A percentile compares a stretch with the other conserved stretches of the same genome.
These are phyloP conservation scores for Trilocha varians DNA, from an alignment of 2,888 invertebrate species.

Conservation along the genomic window DNA sequence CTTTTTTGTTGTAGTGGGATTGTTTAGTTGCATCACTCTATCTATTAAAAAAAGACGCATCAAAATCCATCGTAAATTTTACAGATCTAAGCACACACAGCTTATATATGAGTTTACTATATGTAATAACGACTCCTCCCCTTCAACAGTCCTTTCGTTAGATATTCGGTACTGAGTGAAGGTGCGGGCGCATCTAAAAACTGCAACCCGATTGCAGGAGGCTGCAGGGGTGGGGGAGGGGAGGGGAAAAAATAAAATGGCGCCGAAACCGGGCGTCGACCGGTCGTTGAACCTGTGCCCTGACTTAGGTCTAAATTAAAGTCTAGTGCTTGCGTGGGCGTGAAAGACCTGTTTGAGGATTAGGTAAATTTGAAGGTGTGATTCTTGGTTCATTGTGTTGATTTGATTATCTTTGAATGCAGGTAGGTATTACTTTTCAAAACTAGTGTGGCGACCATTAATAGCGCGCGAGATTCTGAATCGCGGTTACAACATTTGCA, in stretches of 20 bases:
- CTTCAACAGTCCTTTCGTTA: constrained; percentile 44
- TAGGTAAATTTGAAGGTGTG: no score
- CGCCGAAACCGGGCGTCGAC: constrained; percentile 64
- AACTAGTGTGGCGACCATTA: no score
- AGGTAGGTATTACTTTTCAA: no score
- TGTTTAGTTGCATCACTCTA: no score
- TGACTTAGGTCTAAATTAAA: constrained; percentile 34
- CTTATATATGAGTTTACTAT: neutral
- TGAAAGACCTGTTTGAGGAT: neutral
- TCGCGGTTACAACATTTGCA: no score
- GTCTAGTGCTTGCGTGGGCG: constrained; percentile 24
- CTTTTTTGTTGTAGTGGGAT: no score
- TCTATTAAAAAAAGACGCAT: no score
- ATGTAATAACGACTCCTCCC: constrained; percentile 22
- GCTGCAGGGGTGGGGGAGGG: constrained; percentile 24
- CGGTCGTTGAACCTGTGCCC: constrained; percentile 50
- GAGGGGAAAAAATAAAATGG: constrained; percentile 40
- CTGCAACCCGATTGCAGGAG: constrained; percentile 63
- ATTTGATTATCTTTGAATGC: no score
- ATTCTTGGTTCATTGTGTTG: no score
- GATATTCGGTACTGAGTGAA: constrained; percentile 66
- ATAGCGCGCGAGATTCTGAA: no score
- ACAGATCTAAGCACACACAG: no score
- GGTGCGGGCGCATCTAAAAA: constrained; percentile 73
- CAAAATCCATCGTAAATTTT: no score